Evolutionary conservation across 2,113 vertebrate genomes (phyloP).

Genomic region (Tyrannus savana): DNA sequence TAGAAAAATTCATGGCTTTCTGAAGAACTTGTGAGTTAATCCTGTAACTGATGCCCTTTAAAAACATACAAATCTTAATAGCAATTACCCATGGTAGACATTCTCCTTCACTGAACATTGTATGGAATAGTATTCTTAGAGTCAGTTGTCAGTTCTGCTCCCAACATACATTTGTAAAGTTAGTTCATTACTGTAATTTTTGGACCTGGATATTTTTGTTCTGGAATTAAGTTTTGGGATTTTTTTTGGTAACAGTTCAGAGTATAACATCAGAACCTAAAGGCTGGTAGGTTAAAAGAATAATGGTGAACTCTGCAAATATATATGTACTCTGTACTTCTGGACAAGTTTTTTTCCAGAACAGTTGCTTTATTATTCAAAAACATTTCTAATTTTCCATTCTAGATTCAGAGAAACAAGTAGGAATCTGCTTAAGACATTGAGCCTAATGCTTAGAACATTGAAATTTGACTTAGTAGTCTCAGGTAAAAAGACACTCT

Average conservation of each 20-base stretch:
- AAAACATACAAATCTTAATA: neutral
- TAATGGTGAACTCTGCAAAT: neutral
- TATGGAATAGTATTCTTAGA: neutral
- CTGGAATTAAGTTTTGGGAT: neutral
- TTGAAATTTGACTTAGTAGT: neutral
- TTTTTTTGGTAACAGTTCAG: neutral
- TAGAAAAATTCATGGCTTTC: neutral
- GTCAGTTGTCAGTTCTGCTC: neutral
- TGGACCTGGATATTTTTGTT: neutral
- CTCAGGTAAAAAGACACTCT: neutral
- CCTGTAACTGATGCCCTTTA: neutral
- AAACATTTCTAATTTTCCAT: neutral
- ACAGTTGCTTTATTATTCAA: neutral
- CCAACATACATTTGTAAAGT: neutral
- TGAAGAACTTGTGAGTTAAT: neutral
- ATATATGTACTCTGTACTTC: neutral
- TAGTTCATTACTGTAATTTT: neutral
- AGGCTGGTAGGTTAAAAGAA: neutral
- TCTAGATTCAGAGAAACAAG: neutral
- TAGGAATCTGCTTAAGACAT: neutral
- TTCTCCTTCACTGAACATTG: neutral
- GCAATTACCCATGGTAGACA: neutral
- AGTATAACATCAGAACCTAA: neutral
- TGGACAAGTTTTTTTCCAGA: neutral
- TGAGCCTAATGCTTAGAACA: neutral